Conservation (phyloP, 2,113 vertebrate species). For the Eurystomus gularis region DNA sequence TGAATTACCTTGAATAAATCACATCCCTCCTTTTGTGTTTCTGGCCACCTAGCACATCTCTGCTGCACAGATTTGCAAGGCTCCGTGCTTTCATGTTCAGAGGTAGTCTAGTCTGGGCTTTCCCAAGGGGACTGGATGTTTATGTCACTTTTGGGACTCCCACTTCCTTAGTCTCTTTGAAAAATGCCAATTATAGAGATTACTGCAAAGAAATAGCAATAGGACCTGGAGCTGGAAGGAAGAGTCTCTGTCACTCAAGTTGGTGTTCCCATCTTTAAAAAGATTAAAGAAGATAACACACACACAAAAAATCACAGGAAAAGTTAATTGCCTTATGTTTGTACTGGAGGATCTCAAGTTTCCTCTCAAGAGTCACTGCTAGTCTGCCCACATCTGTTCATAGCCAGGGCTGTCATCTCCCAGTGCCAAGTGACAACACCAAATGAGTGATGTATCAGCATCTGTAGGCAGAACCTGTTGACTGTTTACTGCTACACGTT, state of each 20-base stretch:
- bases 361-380: neutral
- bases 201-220: neutral
- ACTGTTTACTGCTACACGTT: neutral
- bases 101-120: neutral
- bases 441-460: fast-evolving
- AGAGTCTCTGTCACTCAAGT: neutral
- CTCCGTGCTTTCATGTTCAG: neutral
- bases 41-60: neutral
- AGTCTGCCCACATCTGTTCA: neutral
- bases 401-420: neutral
- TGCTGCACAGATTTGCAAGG: neutral
- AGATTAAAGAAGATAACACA: neutral
- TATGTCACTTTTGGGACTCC: neutral
- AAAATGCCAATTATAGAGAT: neutral
- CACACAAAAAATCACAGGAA: neutral
- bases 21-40: neutral
- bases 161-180: slow-evolving; percentile 28
- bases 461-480: neutral
- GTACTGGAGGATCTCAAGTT: neutral
- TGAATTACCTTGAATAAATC: slow-evolving; percentile 9
- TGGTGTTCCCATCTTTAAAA: neutral
- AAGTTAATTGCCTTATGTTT: slow-evolving; percentile 12
- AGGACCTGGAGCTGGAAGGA: neutral
- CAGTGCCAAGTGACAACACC: fast-evolving
- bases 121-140: neutral